phyloP scores from a whole-genome alignment of 2,797 vertebrate species.

The Falco biarmicus region DNA sequence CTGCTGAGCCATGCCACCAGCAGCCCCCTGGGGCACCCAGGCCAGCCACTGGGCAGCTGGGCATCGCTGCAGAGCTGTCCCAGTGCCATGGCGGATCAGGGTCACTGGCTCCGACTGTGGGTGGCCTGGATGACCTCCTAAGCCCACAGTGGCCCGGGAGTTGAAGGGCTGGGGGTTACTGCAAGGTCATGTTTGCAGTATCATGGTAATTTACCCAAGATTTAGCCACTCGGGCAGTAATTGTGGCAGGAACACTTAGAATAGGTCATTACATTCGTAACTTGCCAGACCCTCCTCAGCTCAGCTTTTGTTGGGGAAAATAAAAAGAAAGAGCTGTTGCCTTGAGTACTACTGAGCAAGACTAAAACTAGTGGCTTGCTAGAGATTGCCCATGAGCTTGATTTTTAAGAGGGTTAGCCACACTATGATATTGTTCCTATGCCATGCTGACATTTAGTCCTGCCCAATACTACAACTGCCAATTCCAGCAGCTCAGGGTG shows the following conservation, averaged over 20 bases:
- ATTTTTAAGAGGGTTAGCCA: background rate
- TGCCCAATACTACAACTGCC: background rate
- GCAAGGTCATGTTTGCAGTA: background rate
- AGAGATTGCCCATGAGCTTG: background rate
- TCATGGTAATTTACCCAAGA: background rate
- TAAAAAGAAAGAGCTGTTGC: background rate
- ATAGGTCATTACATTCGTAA: background rate
- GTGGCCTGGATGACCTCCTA: background rate
- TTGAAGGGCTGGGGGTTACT: background rate
- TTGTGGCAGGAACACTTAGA: background rate
- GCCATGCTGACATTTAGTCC: background rate
- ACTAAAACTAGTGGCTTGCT: background rate
- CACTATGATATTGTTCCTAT: background rate
- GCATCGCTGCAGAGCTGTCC: background rate
- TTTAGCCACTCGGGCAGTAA: background rate
- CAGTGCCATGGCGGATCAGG: fast-evolving
- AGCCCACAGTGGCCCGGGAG: background rate
- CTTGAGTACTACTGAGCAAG: background rate
- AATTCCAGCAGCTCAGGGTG: background rate
- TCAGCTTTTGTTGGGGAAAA: background rate
- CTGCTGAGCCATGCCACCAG: background rate
- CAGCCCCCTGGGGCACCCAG: background rate
- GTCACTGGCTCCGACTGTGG: background rate
- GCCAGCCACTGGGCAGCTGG: background rate
- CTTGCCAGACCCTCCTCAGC: background rate